A percentile compares a stretch with the other conserved stretches of the same genome.
Conservation (phyloP, 2,888 invertebrate genomes). For the Cacoxenus indagator region DNA sequence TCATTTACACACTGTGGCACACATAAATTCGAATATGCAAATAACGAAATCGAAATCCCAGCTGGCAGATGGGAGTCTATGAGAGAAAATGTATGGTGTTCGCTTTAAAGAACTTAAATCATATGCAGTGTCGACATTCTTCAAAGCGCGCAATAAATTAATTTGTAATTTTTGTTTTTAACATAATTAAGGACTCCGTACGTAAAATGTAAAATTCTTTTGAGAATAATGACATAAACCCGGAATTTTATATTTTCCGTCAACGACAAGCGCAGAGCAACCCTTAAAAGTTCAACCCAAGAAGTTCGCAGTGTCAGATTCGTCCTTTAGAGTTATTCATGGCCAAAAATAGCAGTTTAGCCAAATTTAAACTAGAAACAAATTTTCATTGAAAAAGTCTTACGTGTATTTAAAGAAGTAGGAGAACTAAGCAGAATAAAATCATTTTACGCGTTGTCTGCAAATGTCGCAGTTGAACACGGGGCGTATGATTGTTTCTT, state of each 20-base stretch:
- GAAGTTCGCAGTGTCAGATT: neutral
- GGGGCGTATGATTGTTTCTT: constrained; percentile 41
- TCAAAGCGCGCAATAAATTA: neutral
- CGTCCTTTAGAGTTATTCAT: neutral
- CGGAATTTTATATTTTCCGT: neutral
- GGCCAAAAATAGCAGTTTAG: neutral
- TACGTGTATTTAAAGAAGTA: neutral
- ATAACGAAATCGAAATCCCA: neutral
- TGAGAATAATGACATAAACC: neutral
- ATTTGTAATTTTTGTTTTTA: neutral
- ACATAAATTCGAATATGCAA: neutral
- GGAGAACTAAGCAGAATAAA: neutral
- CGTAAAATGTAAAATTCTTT: neutral
- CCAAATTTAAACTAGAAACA: neutral
- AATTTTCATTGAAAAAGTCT: neutral
- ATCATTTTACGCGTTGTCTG: constrained; percentile 26
- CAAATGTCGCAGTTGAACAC: constrained; percentile 29
- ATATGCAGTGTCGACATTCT: neutral
- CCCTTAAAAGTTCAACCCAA: too few species aligned
- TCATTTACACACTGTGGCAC: neutral
- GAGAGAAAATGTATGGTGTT: neutral
- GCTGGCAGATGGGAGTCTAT: neutral
- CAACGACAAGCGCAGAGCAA: too few species aligned
- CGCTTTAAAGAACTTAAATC: neutral
- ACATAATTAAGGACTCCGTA: neutral